phyloP scores from a whole-genome alignment of 1,140 invertebrate species.

The Reticulitermes speratus region DNA sequence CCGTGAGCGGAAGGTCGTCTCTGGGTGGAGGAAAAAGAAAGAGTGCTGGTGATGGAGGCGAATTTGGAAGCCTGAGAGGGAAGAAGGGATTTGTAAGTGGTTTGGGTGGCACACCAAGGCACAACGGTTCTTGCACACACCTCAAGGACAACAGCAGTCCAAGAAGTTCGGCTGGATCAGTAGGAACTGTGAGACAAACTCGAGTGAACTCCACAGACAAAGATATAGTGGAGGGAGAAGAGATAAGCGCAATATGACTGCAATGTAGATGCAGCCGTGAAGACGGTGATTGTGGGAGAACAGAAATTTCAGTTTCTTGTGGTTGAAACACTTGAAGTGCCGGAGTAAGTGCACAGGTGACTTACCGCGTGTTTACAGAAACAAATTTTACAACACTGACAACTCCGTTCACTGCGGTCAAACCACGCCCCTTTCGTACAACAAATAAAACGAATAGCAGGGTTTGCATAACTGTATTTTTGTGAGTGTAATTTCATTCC shows the following conservation, averaged over 20 bases:
- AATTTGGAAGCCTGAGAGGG: background rate
- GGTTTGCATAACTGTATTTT: too few relatives aligned
- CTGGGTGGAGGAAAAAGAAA: slow-evolving; percentile 52
- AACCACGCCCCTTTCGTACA: too few relatives aligned
- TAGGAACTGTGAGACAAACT: slow-evolving; percentile 47
- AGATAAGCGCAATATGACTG: slow-evolving; percentile 47
- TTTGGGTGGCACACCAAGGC: slow-evolving; percentile 32
- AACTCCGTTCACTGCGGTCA: too few relatives aligned
- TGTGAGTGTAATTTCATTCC: too few relatives aligned
- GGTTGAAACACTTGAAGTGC: too few relatives aligned
- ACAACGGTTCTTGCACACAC: slow-evolving; percentile 40
- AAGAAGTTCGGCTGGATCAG: slow-evolving; percentile 62
- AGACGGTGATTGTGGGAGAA: too few relatives aligned
- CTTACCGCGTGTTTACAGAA: too few relatives aligned
- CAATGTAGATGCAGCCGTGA: too few relatives aligned
- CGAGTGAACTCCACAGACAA: slow-evolving; percentile 51
- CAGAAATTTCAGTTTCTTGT: too few relatives aligned
- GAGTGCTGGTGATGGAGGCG: slow-evolving; percentile 51
- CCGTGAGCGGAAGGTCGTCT: slow-evolving; percentile 56
- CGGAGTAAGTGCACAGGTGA: too few relatives aligned
- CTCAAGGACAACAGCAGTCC: slow-evolving; percentile 50
- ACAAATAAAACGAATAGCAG: too few relatives aligned
- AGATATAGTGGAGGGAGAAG: slow-evolving; percentile 40
- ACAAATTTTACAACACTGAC: too few relatives aligned
- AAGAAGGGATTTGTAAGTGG: background rate